Percentiles rank a stretch among this genome's conserved stretches.
Conservation (phyloP, 2,113 vertebrate genomes). For the Balaeniceps rex region DNA sequence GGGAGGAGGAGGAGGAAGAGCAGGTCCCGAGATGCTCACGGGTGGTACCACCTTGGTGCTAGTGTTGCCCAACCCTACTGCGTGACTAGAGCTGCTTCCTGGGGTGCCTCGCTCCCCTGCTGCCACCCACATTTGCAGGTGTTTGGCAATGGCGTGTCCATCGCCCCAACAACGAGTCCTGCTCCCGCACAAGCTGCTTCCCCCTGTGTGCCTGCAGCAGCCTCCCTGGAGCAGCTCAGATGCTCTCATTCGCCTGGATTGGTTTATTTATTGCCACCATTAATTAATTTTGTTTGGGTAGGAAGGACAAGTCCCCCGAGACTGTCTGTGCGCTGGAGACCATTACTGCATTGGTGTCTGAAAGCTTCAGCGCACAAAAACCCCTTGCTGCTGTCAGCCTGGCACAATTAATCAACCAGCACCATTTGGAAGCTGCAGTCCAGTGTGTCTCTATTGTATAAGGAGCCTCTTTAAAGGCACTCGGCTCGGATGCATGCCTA, state of each 20-base stretch:
- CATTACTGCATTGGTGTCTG: conserved; percentile 41
- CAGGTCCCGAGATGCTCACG: neutral
- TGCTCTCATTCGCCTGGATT: neutral
- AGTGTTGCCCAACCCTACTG: neutral
- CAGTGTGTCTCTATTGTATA: neutral
- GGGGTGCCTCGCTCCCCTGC: neutral
- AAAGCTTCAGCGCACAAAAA: neutral
- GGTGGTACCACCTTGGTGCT: neutral
- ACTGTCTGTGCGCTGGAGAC: conserved; percentile 18
- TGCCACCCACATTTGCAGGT: neutral
- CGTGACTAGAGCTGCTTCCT: neutral
- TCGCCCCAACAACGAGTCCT: neutral
- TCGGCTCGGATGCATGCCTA: accelerated
- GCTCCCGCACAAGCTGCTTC: neutral
- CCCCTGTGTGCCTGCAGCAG: neutral
- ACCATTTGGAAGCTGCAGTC: neutral
- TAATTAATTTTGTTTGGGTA: conserved; percentile 16
- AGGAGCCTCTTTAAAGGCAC: neutral
- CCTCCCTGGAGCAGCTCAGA: neutral
- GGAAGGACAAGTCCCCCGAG: conserved; percentile 23
- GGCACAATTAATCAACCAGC: conserved; percentile 20
- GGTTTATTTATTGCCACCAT: conserved; percentile 48
- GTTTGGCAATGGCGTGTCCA: neutral
- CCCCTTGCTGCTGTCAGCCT: neutral
- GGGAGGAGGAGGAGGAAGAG: neutral